phyloP scores from a whole-genome alignment of 2,888 invertebrate species.

The Thecophora atra region DNA sequence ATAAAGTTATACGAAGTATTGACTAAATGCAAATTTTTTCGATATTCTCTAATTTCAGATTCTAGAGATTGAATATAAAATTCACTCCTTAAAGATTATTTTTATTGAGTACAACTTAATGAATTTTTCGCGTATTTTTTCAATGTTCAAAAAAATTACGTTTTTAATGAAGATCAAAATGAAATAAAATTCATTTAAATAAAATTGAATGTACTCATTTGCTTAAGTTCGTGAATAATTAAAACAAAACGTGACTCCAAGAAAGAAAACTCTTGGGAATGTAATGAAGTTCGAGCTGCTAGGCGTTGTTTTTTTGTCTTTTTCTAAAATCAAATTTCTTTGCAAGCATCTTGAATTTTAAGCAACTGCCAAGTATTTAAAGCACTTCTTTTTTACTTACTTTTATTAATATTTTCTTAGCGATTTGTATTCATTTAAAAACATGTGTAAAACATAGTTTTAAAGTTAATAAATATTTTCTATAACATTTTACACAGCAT shows the following conservation, averaged over 20 bases:
- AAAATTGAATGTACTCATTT: neutral
- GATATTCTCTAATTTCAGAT: too few species aligned
- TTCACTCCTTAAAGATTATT: too few species aligned
- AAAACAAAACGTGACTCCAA: neutral
- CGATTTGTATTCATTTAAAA: conserved; percentile 15
- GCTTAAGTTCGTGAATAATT: neutral
- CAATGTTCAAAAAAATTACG: neutral
- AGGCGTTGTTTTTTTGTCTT: too few species aligned
- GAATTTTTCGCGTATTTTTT: neutral
- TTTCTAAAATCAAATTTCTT: too few species aligned
- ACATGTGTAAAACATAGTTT: neutral
- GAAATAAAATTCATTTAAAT: neutral
- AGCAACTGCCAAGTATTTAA: neutral
- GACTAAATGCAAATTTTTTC: too few species aligned
- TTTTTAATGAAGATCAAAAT: neutral
- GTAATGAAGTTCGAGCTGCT: neutral
- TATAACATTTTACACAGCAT: too few species aligned
- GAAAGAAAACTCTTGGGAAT: neutral
- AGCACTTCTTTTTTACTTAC: neutral
- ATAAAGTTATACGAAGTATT: too few species aligned
- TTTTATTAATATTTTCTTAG: neutral
- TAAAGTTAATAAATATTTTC: too few species aligned
- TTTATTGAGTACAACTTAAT: neutral
- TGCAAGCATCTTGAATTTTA: neutral
- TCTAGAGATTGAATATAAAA: too few species aligned